These are phyloP conservation scores for Intellagama lesueurii DNA, from an alignment of 2,797 vertebrate genomes.

Conservation along the genomic window DNA sequence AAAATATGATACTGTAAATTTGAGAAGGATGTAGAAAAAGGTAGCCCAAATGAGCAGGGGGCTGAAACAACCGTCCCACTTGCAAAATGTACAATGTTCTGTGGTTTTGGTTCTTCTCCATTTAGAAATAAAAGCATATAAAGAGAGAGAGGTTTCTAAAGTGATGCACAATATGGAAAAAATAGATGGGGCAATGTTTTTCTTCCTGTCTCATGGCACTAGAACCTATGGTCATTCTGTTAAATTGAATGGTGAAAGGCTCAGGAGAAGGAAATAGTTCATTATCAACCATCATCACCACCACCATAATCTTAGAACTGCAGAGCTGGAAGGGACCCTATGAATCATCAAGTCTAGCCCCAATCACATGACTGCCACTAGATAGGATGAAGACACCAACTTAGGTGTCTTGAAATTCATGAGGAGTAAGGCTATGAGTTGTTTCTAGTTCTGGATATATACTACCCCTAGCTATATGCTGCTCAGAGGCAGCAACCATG, in stretches of 20 bases:
- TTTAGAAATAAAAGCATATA: not conserved
- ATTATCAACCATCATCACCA: not conserved
- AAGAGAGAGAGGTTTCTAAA: not conserved
- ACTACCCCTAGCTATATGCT: not conserved
- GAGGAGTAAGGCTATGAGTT: not conserved
- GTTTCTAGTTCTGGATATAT: not conserved
- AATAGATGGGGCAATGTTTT: not conserved
- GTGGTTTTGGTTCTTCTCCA: not conserved
- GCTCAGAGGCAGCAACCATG: not conserved
- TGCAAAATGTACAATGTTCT: not conserved
- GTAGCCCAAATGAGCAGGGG: not conserved
- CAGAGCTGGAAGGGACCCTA: too few species aligned
- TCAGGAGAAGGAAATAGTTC: not conserved
- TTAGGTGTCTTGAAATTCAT: not conserved
- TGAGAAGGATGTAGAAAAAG: not conserved
- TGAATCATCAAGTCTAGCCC: too few species aligned
- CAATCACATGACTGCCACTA: not conserved
- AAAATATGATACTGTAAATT: not conserved
- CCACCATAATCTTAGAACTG: too few species aligned
- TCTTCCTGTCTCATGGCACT: not conserved
- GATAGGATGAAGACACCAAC: not conserved
- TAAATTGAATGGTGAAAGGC: not conserved
- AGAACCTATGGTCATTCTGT: not conserved
- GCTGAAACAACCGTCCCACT: not conserved
- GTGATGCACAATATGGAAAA: not conserved